Conservation (phyloP, 2,797 vertebrate species). For the Ptychadena robeensis region DNA sequence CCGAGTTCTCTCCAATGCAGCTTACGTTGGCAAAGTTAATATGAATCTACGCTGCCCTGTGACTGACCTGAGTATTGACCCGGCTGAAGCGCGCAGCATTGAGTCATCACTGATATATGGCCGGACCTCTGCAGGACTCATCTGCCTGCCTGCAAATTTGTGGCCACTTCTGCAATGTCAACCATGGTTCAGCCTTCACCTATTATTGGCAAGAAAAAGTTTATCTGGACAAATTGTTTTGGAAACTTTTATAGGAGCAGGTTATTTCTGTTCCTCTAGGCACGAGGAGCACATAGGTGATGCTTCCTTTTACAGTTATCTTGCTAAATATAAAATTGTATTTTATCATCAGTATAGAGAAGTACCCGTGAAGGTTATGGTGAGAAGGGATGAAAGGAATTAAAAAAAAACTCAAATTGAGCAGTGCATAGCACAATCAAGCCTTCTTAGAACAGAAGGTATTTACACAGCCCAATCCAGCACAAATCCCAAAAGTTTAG, state of each 20-base stretch:
- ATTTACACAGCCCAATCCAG: too few relatives aligned
- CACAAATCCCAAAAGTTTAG: too few relatives aligned
- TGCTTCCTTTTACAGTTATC: neutral
- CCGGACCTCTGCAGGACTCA: constrained; percentile 16
- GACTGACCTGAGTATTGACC: constrained; percentile 51
- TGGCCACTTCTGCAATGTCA: neutral
- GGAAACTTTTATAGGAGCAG: neutral
- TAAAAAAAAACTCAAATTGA: too few relatives aligned
- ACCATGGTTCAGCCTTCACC: neutral
- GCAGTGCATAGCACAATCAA: too few relatives aligned
- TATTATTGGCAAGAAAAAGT: neutral
- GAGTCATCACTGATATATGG: constrained; percentile 37
- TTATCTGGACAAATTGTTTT: neutral
- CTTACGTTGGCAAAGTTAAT: constrained; percentile 47
- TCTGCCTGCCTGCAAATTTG: constrained; percentile 35
- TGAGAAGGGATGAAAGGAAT: too few relatives aligned
- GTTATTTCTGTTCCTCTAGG: neutral
- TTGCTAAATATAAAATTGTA: too few relatives aligned
- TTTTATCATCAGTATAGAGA: too few relatives aligned
- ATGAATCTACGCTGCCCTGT: constrained; percentile 34
- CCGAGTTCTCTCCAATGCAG: constrained; percentile 27
- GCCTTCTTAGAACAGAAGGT: too few relatives aligned
- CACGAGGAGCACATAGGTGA: neutral
- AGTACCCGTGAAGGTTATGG: too few relatives aligned
- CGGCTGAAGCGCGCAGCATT: constrained; percentile 7